Conservation (phyloP, 2,797 vertebrate genomes). For the Balearica regulorum region DNA sequence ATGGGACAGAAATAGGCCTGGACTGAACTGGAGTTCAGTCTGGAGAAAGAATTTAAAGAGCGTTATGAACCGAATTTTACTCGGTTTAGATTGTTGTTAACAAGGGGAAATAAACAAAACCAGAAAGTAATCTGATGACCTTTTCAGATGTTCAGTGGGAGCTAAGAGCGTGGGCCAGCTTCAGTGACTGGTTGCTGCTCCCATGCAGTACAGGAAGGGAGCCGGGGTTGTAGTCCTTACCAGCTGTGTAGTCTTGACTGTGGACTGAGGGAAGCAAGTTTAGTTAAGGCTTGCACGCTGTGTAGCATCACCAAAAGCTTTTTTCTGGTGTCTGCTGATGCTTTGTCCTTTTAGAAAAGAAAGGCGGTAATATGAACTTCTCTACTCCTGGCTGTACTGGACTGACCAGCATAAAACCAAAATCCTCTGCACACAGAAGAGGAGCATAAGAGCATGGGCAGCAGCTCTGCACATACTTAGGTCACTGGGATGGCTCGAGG, state of each 20-base stretch:
- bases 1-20: conserved; percentile 37
- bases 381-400: background rate
- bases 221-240: background rate
- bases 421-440: background rate
- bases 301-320: background rate
- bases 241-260: background rate
- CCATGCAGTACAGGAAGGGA: background rate
- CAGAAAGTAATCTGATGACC: conserved; percentile 2
- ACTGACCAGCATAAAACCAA: background rate
- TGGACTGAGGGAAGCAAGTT: background rate
- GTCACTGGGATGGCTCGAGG: background rate
- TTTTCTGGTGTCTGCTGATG: background rate
- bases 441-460: background rate
- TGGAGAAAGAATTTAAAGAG: conserved; percentile 19
- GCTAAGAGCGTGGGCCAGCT: background rate
- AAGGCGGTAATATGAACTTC: background rate
- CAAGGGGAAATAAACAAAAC: conserved; percentile 42
- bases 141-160: background rate
- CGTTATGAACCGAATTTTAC: background rate
- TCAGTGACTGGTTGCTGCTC: background rate
- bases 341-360: background rate
- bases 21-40: background rate
- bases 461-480: fast-evolving
- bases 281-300: background rate
- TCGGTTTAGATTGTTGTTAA: background rate